Evolutionary conservation across 2,888 invertebrate genomes (phyloP).

Genomic region (Melanargia galathea): DNA sequence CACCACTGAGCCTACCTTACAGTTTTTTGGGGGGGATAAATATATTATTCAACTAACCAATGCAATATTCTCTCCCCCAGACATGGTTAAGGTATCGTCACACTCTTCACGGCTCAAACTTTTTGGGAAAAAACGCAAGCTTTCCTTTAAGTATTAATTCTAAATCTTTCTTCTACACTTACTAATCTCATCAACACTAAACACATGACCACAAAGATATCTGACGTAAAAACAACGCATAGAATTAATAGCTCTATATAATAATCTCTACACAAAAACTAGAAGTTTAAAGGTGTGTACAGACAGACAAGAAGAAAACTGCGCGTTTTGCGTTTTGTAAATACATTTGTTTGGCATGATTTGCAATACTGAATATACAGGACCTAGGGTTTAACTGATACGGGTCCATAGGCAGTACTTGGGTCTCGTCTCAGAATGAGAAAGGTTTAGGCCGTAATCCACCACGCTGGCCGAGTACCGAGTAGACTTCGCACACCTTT

Average conservation of each 20-base stretch:
- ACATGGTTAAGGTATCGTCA: neutral
- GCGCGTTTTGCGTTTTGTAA: no score
- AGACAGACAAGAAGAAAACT: neutral
- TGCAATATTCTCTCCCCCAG: neutral
- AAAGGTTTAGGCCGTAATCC: no score
- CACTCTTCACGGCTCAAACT: neutral
- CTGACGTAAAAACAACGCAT: neutral
- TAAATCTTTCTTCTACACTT: neutral
- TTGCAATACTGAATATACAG: no score
- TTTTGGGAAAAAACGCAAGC: neutral
- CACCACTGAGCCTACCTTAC: no score
- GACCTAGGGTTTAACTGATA: no score
- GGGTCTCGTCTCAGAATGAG: no score
- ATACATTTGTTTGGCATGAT: no score
- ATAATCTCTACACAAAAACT: neutral
- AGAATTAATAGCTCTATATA: neutral
- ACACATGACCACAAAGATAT: neutral
- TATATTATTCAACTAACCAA: neutral
- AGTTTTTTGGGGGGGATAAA: no score
- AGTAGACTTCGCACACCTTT: neutral
- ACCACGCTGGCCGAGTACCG: no score
- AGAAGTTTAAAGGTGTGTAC: neutral
- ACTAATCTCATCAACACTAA: neutral
- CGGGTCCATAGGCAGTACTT: no score
- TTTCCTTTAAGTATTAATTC: no score